Evolutionary conservation across 2,888 invertebrate species (phyloP), one percentile per base, ranked within the genome.

Genomic region (Theodoxus fluviatilis): DNA sequence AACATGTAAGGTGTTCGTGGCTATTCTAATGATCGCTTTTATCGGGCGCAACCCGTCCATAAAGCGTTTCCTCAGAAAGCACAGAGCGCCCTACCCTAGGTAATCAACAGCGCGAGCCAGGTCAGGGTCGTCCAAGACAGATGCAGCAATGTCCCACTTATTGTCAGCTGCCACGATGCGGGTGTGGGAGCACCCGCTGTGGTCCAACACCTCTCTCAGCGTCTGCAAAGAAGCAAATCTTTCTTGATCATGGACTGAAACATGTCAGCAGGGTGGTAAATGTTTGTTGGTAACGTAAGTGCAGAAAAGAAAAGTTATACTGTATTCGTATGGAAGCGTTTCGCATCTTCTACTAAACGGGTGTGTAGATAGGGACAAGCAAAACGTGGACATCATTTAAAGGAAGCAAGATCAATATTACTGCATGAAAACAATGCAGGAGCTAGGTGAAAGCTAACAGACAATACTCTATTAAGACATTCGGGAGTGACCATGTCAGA

Each of bases 131-230:
- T 77, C 75, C 18, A 74, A 57, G 18, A 86, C 79, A 70, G 84
- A 83, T n/a, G 70, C 52, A 6, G 80, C 75, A 57, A 86, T 81
- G n/a, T 75, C 76, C 83, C 85, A 84, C 15, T 71, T 71, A 7
- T 80, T 79, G 79, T 88, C 88, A n/a, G 85, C 79, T 7, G 84
- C 87, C 15, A 87, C 85, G 9, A 88, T 82, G 65, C 79, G 74
- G 2, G 82, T 79, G 65, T 81, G 74, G 12, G 71, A 69, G 18
- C 86, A 80, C 18, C 81, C 80, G n/a, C 76, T 73, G 1, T 69
- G 33, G 67, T 85, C 78, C 65, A 88, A 71, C 9, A 65, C 75
- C 7, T 65, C 37, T 18, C 72, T 38, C 31, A 75, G 55, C 15
- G 67, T 68, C 75, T 75, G 57, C 3, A 63, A 52, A 37, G 31